These are phyloP conservation scores for Lophotriccus pileatus DNA, from an alignment of 2,797 vertebrate genomes.

Conservation along the genomic window DNA sequence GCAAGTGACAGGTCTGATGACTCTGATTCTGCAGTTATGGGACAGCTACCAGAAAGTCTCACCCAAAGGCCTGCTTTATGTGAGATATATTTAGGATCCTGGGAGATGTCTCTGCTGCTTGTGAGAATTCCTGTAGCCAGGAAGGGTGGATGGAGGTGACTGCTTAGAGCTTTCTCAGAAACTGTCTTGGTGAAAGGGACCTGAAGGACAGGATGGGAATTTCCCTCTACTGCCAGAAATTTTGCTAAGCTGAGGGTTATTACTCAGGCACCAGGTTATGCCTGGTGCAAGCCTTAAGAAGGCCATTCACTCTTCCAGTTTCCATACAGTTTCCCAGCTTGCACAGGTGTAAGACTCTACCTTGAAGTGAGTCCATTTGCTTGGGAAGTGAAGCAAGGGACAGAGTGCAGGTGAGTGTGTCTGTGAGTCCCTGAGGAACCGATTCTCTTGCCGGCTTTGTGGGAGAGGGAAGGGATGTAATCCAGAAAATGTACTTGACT, in stretches of 20 bases:
- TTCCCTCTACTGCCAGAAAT: background rate
- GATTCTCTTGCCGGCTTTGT: background rate
- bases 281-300: background rate
- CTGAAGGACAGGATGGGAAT: background rate
- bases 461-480: background rate
- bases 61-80: background rate
- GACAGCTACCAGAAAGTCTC: background rate
- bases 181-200: background rate
- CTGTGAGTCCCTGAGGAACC: background rate
- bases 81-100: background rate
- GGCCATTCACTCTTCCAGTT: background rate
- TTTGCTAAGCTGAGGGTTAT: background rate
- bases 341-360: accelerated
- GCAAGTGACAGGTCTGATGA: background rate
- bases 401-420: background rate
- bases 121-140: background rate
- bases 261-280: background rate
- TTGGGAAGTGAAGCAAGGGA: background rate
- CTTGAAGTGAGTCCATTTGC: background rate
- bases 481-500: background rate
- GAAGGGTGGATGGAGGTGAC: background rate
- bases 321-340: background rate
- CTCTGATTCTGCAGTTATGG: background rate
- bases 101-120: background rate
- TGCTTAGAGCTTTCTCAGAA: background rate